Evolutionary conservation across 2,888 invertebrate species (phyloP), one percentile per base, ranked within the genome.

Genomic region (Stenodera caucasica): DNA sequence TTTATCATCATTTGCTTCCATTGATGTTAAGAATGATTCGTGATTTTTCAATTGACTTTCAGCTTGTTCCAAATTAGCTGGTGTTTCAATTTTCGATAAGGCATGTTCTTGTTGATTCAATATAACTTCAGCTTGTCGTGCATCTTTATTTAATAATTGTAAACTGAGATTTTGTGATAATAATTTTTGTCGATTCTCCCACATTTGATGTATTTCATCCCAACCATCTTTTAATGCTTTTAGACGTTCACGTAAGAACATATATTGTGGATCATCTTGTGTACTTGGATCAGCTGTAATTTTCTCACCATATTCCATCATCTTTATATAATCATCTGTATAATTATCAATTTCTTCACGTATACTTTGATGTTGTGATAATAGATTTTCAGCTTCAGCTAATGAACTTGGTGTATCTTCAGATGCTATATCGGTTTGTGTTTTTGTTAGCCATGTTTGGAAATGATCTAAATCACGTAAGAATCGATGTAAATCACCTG

Each of bases 1-100:
- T 83, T 99, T 99, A 79, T 99, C 99, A 80, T 99, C 99, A 82
- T 99, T 99, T 12, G 99, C 99, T 80, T 99, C 98, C 96, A 99
- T 97, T 4, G 98, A 98, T 0, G 98, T 98, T 74, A 98, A 89
- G 88, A 99, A 98, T 0, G 98, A 96, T 80, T 99, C 98, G 82
- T 99, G 97, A 52, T 96, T 91, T 81, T 99, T 99, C 77, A 98
- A 90, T 77, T 92, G 85, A 79, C 96, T 96, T 81, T 99, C 99
- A 29, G 98, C 99, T 79, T 98, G 96, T 80, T 99, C 99, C 71
- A 99, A 84, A 78, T 94, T 95, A 18, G 85, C 82, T 80, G 98
- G 97, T 2, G 93, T 92, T 77, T 99, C 98, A 78, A 98, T 96
- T 83, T 99, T 99, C 73, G 93, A 91, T 64, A 99, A 84, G 79